A percentile compares a stretch with the other conserved stretches of the same genome.
Evolutionary conservation across 2,113 vertebrate genomes (phyloP).

Genomic region (Dipodomys stephensi): DNA sequence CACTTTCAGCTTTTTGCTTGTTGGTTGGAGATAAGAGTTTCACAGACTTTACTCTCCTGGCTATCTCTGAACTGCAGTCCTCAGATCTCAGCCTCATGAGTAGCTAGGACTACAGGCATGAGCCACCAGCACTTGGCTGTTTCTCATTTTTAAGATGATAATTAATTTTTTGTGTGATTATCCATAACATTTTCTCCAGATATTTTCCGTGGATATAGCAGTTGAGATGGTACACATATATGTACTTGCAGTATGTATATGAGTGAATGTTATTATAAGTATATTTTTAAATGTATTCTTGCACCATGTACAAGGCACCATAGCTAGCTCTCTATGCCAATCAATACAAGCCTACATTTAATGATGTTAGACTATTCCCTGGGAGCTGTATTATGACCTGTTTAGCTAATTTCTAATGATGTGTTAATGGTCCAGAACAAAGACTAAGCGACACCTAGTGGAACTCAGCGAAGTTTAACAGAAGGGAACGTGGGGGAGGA

Average conservation of each 20-base stretch:
- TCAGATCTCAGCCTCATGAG: too few species aligned
- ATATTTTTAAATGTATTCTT: slow-evolving; percentile 34
- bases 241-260: neutral
- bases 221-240: neutral
- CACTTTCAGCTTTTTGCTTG: too few species aligned
- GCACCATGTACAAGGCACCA: neutral
- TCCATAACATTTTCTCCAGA: slow-evolving; percentile 29
- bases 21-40: too few species aligned
- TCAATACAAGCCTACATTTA: neutral
- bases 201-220: neutral
- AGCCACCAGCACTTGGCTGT: too few species aligned
- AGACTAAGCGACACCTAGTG: slow-evolving; percentile 67
- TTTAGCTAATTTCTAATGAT: neutral
- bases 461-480: neutral
- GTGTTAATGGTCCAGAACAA: neutral
- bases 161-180: neutral
- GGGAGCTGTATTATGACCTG: neutral
- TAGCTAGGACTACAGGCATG: too few species aligned
- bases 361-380: neutral
- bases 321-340: neutral
- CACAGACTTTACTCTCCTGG: too few species aligned
- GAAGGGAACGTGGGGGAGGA: neutral
- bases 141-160: neutral
- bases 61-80: too few species aligned
- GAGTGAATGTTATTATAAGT: neutral